phyloP scores from a whole-genome alignment of 1,140 invertebrate species.

The Drosophila kepulauana region DNA sequence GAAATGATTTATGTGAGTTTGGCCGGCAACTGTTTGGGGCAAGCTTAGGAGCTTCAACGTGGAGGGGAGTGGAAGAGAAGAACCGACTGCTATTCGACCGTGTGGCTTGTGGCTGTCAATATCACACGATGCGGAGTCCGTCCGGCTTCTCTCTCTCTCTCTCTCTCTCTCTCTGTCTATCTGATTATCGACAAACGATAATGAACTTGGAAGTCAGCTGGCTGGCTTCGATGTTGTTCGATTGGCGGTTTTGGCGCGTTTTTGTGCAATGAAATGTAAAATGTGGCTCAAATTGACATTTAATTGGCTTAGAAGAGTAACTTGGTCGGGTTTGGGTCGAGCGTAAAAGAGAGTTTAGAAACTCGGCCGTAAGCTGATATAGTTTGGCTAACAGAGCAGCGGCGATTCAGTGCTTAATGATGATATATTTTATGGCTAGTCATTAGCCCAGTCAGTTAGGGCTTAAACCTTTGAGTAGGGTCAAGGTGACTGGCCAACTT shows the following conservation, averaged over 20 bases:
- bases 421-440: slow-evolving; percentile 67
- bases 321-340: not conserved
- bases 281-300: slow-evolving; percentile 70
- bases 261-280: slow-evolving; percentile 76
- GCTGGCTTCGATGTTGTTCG: slow-evolving; percentile 27
- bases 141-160: slow-evolving; percentile 2
- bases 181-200: slow-evolving; percentile 67
- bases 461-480: slow-evolving; percentile 59
- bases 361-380: slow-evolving; percentile 58
- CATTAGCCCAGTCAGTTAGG: slow-evolving; percentile 50
- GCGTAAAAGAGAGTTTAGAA: slow-evolving; percentile 15
- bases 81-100: slow-evolving; percentile 12
- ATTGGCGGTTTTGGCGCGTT: slow-evolving; percentile 60
- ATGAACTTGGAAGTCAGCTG: slow-evolving; percentile 67
- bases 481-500: slow-evolving; percentile 59
- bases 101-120: slow-evolving; percentile 72
- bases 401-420: slow-evolving; percentile 60
- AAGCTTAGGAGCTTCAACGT: not conserved
- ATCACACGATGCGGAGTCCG: slow-evolving; percentile 45
- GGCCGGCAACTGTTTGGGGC: slow-evolving; percentile 12
- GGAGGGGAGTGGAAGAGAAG: not conserved
- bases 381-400: slow-evolving; percentile 16
- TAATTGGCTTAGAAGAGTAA: slow-evolving; percentile 63
- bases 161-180: no score
- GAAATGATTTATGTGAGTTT: slow-evolving; percentile 75